Base-by-base conservation (phyloP, 2,888 invertebrate genomes). In the Phragmatobia fuliginosa region DNA sequence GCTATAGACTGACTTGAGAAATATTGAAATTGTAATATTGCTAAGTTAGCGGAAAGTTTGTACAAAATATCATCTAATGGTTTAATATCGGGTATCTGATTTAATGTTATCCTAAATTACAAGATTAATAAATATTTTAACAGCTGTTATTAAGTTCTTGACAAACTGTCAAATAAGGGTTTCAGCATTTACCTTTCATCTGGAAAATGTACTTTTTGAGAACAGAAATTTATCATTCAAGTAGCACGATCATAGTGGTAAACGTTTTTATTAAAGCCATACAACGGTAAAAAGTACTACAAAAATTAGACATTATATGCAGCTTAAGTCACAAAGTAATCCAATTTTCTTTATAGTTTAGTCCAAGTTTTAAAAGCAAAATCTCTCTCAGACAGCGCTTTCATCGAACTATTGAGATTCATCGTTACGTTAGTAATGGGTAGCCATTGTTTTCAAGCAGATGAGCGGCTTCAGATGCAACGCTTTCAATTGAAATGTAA, bases 1-100 rank as follows among this genome's bases (percentile, higher is more conserved):
- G 28, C 25, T 56, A 33, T 49, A 62, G n/a, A 68, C 62, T 45
- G 67, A 41, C 58, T 63, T 32, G 33, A 33, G 68, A 25, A 56
- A 59, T 45, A 41, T 58, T 68, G 33, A 41, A 28, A 25, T 49
- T 49, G 10, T 52, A 52, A 52, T 52, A 52, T 52, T 4, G 11
- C 25, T 14, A 14, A 56, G 28, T 6, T 56, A 5, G 28, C 16
- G 56, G 16, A 56, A 28, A 56, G 11, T 28, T 28, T 45, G 45
- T 1, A 28, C 16, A 11, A 25, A 25, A 25, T 52, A 4, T 25
- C 0, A 52, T n/a, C 10, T n/a, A n/a, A n/a, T n/a, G n/a, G n/a
- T 49, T n/a, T 0, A 49, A n/a, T n/a, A n/a, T 11, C 11, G 11
- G 4, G 25, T 25, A 25, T 8, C n/a, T 0, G 1, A 52, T 52